Conservation (phyloP, 1,140 invertebrate genomes). For the Diploscapter pachys region DNA sequence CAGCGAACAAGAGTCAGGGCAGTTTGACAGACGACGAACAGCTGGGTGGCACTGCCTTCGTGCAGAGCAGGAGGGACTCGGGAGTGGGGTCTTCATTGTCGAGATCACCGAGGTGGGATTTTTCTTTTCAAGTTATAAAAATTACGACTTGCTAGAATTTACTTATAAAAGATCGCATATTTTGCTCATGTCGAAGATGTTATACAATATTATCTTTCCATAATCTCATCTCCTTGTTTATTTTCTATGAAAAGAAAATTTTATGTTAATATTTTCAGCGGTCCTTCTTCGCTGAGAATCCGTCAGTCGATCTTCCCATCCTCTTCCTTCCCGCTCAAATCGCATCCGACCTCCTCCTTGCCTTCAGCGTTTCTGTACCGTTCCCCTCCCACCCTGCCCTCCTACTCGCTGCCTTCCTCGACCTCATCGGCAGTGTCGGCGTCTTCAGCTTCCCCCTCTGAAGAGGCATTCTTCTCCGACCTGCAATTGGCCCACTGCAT, state of each 20-base stretch:
- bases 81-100: conserved; percentile 30
- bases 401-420: not conserved
- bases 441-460: not conserved
- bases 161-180: too few species aligned
- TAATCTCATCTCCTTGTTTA: too few species aligned
- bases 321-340: too few species aligned
- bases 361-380: too few species aligned
- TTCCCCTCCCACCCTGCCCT: conserved; percentile 3
- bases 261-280: conserved; percentile 16
- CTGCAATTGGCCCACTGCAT: not conserved
- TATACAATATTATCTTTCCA: too few species aligned
- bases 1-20: not conserved
- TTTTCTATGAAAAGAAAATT: not conserved
- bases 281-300: conserved; percentile 21
- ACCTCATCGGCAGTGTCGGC: not conserved
- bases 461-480: conserved; percentile 16
- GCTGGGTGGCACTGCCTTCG: conserved; percentile 1
- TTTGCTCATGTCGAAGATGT: too few species aligned
- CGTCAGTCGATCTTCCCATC: conserved; percentile 16
- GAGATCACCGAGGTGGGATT: conserved; percentile 16
- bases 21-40: conserved; percentile 17
- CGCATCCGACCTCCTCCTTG: too few species aligned
- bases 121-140: not conserved
- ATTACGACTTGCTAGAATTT: not conserved
- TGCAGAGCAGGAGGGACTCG: conserved; percentile 23